Conservation (phyloP, 2,888 invertebrate species). For the Xanthostigma xanthostigma region DNA sequence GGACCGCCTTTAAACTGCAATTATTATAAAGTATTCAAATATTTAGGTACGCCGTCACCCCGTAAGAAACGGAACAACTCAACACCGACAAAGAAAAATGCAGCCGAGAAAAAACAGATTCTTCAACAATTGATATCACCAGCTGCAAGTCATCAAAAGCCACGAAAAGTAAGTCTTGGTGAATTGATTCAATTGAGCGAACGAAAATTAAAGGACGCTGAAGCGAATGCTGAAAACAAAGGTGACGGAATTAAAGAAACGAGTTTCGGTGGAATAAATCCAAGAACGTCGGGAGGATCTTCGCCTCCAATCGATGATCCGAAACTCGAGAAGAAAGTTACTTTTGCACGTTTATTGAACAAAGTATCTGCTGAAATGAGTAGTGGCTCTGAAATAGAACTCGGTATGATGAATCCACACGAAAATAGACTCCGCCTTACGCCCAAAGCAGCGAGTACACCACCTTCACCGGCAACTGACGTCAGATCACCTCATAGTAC, state of each 20-base stretch:
- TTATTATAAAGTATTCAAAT: neutral
- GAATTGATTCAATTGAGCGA: constrained; percentile 63
- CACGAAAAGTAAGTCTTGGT: constrained; percentile 51
- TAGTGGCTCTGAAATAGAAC: constrained; percentile 54
- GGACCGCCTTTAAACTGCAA: too few relatives aligned
- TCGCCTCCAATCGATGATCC: constrained; percentile 42
- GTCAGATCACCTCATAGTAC: constrained; percentile 49
- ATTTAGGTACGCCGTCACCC: constrained; percentile 58
- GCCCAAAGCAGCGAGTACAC: constrained; percentile 34
- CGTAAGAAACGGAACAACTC: constrained; percentile 68
- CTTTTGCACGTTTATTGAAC: constrained; percentile 56
- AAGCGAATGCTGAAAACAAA: constrained; percentile 33
- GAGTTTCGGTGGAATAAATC: constrained; percentile 29
- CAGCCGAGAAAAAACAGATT: constrained; percentile 64
- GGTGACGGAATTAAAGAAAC: constrained; percentile 39
- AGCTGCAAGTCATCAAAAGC: constrained; percentile 42
- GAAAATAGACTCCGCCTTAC: constrained; percentile 25
- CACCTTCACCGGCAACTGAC: constrained; percentile 52
- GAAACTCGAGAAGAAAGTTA: constrained; percentile 63
- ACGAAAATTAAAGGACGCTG: constrained; percentile 24
- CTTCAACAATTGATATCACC: constrained; percentile 63
- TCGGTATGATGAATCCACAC: constrained; percentile 22
- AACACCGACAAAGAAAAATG: constrained; percentile 60
- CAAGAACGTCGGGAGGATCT: constrained; percentile 34
- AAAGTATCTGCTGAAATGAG: constrained; percentile 67